These are phyloP conservation scores for Crypturellus tataupa DNA, from an alignment of 2,797 vertebrate genomes.

Conservation along the genomic window DNA sequence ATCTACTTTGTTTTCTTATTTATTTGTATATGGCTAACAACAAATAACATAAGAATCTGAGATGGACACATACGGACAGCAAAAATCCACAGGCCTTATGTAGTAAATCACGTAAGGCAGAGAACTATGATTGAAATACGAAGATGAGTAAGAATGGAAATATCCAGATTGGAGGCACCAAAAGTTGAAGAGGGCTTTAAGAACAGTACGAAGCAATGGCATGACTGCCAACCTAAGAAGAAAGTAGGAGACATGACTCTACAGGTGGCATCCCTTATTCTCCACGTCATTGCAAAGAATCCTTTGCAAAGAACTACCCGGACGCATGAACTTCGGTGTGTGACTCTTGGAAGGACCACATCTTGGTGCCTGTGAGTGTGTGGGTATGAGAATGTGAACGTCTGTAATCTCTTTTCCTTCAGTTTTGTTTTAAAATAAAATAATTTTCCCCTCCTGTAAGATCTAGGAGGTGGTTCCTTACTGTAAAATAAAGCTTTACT, in stretches of 20 bases:
- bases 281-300: neutral
- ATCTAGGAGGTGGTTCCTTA: neutral
- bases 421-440: neutral
- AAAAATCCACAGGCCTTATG: neutral
- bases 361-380: accelerated
- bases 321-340: accelerated
- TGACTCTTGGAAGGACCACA: neutral
- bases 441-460: neutral
- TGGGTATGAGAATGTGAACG: neutral
- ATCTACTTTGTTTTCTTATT: neutral
- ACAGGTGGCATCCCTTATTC: neutral
- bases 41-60: neutral
- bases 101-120: neutral
- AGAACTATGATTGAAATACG: neutral
- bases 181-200: neutral
- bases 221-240: neutral
- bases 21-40: neutral
- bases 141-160: neutral
- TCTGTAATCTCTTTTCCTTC: neutral
- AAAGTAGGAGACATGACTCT: neutral
- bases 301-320: neutral
- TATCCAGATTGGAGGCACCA: neutral
- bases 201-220: neutral
- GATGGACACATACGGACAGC: neutral
- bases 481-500: neutral